Evolutionary conservation across 2,888 invertebrate species (phyloP), one percentile per base, ranked within the genome.

Genomic region (Bimastos eiseni): DNA sequence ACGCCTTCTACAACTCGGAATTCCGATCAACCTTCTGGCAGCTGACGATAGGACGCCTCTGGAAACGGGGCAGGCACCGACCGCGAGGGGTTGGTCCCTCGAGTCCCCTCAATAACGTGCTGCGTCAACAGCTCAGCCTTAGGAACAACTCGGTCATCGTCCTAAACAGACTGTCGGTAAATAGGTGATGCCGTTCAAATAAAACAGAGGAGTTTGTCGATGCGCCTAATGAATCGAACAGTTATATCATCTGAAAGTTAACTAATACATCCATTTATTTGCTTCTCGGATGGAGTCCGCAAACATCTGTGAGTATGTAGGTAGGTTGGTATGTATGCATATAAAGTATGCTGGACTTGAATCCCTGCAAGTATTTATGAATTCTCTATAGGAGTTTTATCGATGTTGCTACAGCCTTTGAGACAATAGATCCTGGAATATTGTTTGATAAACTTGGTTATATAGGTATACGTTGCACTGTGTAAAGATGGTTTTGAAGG

Each of bases 1-100:
- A 98, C 94, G 97, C 98, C 36, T 98, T 98, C 94, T 98, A 97
- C 95, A 97, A 97, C 92, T 97, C 97, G 0, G 98, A 98, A 44
- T 93, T 93, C 90, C 91, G 92, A 6, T 83, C 89, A 5, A 92
- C 93, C 13, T 93, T 93, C 91, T 97, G 97, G 97, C 96, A 97
- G 92, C 95, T 98, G 70, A 98, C 98, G 0, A 96, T 97, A 90
- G 93, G 93, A 19, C 88, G 55, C 13, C 34, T 90, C 38, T 70
- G 49, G 89, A 55, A 83, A 84, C 44, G 90, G 36, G n/a, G 34
- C 17, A 36, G 90, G 21, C 84, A 41, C 38, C 36, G n/a, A 34
- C 89, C 89, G 17, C 17, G 86, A 19, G 86, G 86, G 2, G 17
- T 86, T 36, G 86, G 36, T 24, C 86, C 86, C 36, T 33, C 86